Percentiles rank a stretch among this genome's conserved stretches.
These are phyloP conservation scores for Hexactinellida sp. DNA, from an alignment of 37 sponge, comb jelly and placozoan species.

Conservation along the genomic window DNA sequence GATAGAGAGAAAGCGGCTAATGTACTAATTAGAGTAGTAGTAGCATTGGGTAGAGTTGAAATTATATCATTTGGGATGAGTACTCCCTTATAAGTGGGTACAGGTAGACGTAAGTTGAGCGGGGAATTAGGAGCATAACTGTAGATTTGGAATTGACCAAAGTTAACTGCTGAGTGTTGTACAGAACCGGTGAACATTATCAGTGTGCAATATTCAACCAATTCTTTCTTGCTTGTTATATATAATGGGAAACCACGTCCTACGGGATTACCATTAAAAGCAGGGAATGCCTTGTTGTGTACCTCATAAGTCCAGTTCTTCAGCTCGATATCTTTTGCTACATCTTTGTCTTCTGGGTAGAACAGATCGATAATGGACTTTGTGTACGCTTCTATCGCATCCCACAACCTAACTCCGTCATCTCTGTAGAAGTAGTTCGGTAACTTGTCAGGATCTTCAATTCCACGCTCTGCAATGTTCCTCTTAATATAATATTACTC, in stretches of 20 bases:
- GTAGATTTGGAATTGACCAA: neutral
- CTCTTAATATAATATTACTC: conserved; percentile 3
- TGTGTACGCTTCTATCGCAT: conserved; percentile 24
- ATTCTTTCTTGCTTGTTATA: neutral
- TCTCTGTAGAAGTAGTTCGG: conserved; percentile 60
- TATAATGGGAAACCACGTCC: conserved; percentile 12
- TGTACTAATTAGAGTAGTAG: too few species aligned
- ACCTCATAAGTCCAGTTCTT: conserved; percentile 15
- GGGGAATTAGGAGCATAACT: conserved; percentile 5
- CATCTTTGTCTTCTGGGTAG: conserved; percentile 19
- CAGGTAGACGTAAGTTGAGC: neutral
- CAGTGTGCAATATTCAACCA: neutral
- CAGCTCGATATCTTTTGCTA: neutral
- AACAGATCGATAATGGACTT: conserved; percentile 18
- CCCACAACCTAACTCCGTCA: conserved; percentile 42
- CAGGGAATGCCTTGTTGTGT: conserved; percentile 21
- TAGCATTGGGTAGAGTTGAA: neutral
- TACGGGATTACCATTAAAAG: neutral
- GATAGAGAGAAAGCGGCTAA: neutral
- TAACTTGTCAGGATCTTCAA: conserved; percentile 26
- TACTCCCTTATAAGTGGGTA: neutral
- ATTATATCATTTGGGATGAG: neutral
- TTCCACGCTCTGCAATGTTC: conserved; percentile 29
- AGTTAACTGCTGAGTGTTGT: conserved; percentile 11
- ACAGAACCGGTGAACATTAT: conserved; percentile 13